Conservation (phyloP, 2,888 invertebrate genomes). For the Dryobota labecula region DNA sequence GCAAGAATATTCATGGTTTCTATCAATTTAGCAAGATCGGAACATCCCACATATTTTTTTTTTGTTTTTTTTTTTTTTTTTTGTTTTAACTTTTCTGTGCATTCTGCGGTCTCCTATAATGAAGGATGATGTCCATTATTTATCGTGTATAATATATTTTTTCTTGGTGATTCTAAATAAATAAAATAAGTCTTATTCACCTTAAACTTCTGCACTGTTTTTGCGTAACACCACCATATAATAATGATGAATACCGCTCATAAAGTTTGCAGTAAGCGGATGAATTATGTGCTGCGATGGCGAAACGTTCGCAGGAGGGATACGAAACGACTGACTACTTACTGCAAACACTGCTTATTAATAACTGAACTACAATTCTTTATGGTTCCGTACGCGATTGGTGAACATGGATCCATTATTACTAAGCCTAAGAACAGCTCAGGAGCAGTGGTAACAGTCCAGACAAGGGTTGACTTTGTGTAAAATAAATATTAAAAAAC, state of each 20-base stretch:
- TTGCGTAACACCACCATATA: slow-evolving; percentile 1
- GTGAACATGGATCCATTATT: too few species aligned
- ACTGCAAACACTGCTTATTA: slow-evolving; percentile 24
- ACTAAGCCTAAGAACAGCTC: too few species aligned
- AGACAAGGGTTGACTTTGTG: too few species aligned
- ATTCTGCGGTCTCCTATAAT: too few species aligned
- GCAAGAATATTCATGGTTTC: background rate
- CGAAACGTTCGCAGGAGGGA: slow-evolving; percentile 22
- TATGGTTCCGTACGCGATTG: background rate
- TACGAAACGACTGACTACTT: slow-evolving; percentile 10
- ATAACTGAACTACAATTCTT: slow-evolving; percentile 2
- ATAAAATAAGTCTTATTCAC: background rate
- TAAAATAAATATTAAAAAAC: too few species aligned
- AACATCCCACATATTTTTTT: background rate
- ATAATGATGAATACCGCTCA: slow-evolving; percentile 59
- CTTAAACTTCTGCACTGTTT: slow-evolving; percentile 32
- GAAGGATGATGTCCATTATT: too few species aligned
- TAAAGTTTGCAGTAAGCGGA: slow-evolving; percentile 52
- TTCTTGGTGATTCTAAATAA: too few species aligned
- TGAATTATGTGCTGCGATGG: slow-evolving; percentile 45
- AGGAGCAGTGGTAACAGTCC: too few species aligned
- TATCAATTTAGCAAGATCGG: background rate
- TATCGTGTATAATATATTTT: too few species aligned
- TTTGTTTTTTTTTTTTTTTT: background rate
- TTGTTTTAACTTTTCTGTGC: background rate